Conservation (phyloP, 1,140 invertebrate species). For the Heliconius hermathena region DNA sequence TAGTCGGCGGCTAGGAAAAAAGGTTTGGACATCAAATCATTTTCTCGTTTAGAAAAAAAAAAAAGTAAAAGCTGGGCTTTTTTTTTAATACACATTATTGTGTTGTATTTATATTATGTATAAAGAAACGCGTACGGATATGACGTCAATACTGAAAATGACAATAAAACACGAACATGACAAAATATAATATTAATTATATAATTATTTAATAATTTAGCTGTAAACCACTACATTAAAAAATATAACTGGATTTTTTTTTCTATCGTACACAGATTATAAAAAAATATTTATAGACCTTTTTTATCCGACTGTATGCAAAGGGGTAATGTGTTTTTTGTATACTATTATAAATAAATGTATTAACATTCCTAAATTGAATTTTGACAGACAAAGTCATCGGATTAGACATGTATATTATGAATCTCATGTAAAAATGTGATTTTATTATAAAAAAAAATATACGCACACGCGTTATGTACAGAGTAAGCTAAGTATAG, state of each 20-base stretch:
- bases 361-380: constrained; percentile 46
- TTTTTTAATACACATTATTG: background rate
- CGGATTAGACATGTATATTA: constrained; percentile 44
- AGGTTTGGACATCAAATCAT: too few species aligned
- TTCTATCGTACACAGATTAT: background rate
- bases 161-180: constrained; percentile 27
- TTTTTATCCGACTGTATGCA: background rate
- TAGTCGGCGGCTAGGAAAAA: background rate
- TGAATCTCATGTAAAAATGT: constrained; percentile 47
- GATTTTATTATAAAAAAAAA: constrained; percentile 42
- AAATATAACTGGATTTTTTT: background rate
- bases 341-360: background rate
- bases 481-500: constrained; percentile 56
- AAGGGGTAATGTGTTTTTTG: constrained; percentile 8
- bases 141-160: constrained; percentile 9
- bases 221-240: too few species aligned
- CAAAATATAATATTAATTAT: constrained; percentile 4
- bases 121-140: background rate
- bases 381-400: constrained; percentile 29
- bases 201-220: background rate
- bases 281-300: constrained; percentile 9
- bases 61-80: background rate
- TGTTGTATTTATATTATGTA: background rate
- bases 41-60: too few species aligned
- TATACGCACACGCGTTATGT: constrained; percentile 47